A percentile compares a stretch with the other conserved stretches of the same genome.
These are phyloP conservation scores for Saccostrea glomerata DNA, from an alignment of 1,140 invertebrate genomes.

Conservation along the genomic window DNA sequence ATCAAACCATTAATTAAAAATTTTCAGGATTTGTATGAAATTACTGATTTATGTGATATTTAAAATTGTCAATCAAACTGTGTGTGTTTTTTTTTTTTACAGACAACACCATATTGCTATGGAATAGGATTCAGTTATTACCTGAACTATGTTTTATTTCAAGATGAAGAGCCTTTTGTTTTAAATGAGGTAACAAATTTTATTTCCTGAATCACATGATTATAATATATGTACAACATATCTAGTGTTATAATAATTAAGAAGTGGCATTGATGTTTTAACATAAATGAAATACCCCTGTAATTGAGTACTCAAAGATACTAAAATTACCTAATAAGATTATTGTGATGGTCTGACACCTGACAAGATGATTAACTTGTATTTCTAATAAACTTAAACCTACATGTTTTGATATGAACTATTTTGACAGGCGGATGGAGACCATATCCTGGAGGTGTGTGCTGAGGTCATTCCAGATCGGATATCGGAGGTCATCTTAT, in stretches of 20 bases:
- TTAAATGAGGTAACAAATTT: conserved; percentile 53
- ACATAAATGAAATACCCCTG: too few species aligned
- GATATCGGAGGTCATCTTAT: conserved; percentile 40
- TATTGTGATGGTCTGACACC: too few species aligned
- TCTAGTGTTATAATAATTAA: too few species aligned
- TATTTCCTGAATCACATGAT: background rate
- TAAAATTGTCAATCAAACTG: background rate
- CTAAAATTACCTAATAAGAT: too few species aligned
- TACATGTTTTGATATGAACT: too few species aligned
- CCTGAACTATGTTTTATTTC: conserved; percentile 58
- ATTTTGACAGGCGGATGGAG: conserved; percentile 25
- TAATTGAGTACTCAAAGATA: too few species aligned
- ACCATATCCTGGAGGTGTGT: conserved; percentile 37
- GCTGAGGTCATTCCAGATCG: conserved; percentile 34
- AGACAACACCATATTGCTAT: conserved; percentile 56
- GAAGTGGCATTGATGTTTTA: too few species aligned
- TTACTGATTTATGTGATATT: background rate
- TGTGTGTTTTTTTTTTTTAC: conserved; percentile 31
- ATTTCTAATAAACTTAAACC: too few species aligned
- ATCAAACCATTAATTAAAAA: too few species aligned
- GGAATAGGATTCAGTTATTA: conserved; percentile 58
- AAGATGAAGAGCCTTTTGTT: conserved; percentile 50
- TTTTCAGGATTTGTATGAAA: too few species aligned
- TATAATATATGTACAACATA: too few species aligned
- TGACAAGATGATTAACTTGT: too few species aligned